A percentile compares a stretch with the other conserved stretches of the same genome.
Evolutionary conservation across 2,797 vertebrate genomes (phyloP).

Genomic region (Pipistrellus nathusii): DNA sequence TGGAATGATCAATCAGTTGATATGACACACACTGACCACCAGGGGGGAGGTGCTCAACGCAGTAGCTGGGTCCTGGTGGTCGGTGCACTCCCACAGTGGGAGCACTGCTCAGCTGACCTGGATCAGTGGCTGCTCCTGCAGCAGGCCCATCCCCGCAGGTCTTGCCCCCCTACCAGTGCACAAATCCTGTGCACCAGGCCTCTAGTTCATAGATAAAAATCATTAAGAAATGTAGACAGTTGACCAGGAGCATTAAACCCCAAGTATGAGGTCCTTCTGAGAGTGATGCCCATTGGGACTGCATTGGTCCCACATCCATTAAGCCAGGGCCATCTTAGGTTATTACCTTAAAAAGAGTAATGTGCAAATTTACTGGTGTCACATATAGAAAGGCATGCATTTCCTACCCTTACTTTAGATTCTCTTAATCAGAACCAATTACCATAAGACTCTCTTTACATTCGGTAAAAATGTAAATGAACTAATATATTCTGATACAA

Average conservation of each 20-base stretch:
- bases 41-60: too few relatives aligned
- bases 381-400: not conserved
- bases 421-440: not conserved
- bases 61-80: too few relatives aligned
- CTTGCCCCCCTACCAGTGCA: too few relatives aligned
- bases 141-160: too few relatives aligned
- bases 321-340: not conserved
- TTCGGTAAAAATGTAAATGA: not conserved
- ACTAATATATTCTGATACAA: not conserved
- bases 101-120: too few relatives aligned
- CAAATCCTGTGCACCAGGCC: too few relatives aligned
- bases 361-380: not conserved
- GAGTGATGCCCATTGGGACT: accelerated
- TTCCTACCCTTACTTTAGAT: not conserved
- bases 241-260: not conserved
- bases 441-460: not conserved
- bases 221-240: not conserved
- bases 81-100: too few relatives aligned
- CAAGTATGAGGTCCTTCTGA: not conserved
- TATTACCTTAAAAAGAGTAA: not conserved
- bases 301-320: not conserved
- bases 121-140: too few relatives aligned
- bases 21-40: too few relatives aligned
- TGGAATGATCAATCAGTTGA: too few relatives aligned
- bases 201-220: not conserved